phyloP scores from a whole-genome alignment of 2,113 vertebrate species.

The Lagopus leucura region DNA sequence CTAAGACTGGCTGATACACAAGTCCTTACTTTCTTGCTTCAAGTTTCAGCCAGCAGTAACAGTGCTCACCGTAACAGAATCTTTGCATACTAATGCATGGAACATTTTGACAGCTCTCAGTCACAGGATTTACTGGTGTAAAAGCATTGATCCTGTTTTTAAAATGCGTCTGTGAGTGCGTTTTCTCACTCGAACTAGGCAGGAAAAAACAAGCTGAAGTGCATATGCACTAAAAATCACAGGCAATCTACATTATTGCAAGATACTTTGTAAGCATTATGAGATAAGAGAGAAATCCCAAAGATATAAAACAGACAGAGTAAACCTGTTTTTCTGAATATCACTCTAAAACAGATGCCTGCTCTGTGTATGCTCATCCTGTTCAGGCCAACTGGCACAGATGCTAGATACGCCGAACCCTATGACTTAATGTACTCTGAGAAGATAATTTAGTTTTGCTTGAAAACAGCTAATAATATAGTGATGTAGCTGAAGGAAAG shows the following conservation, averaged over 20 bases:
- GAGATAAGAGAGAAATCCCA: not conserved
- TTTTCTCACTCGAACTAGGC: not conserved
- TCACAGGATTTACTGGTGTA: not conserved
- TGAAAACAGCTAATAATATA: not conserved
- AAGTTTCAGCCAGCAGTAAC: not conserved
- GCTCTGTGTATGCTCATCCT: not conserved
- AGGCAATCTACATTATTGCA: not conserved
- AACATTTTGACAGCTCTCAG: not conserved
- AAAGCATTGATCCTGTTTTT: not conserved
- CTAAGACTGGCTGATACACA: not conserved
- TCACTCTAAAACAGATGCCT: not conserved
- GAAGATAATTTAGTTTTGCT: not conserved
- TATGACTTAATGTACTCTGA: not conserved
- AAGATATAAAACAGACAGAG: not conserved
- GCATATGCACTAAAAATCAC: not conserved
- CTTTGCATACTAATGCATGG: not conserved
- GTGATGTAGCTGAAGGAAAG: not conserved
- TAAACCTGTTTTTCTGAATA: not conserved
- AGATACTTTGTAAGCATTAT: not conserved
- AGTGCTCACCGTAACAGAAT: not conserved
- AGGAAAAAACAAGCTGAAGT: not conserved
- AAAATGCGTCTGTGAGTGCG: not conserved
- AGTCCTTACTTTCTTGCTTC: not conserved
- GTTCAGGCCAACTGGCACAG: not conserved
- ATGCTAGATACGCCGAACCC: not conserved